Evolutionary conservation across 1,140 invertebrate species (phyloP), one percentile per base, ranked within the genome.

Genomic region (Tetraneura akinire): DNA sequence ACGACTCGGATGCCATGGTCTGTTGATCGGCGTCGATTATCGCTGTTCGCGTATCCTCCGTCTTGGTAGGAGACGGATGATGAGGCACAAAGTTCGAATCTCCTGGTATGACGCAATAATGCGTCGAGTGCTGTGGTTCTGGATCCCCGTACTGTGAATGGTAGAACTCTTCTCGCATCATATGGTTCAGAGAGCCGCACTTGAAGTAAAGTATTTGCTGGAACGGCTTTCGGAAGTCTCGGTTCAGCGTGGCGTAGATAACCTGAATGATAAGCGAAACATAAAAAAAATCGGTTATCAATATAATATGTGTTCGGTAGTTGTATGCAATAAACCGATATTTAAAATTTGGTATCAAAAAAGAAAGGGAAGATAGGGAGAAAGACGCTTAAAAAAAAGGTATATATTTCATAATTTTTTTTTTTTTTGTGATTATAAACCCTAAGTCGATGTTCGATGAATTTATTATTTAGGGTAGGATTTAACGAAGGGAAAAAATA

Each of bases 121-220:
- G 78, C 23, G 74, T 78, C 29, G 74, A 81, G 73, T 81, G 80
- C 55, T 81, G 82, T 16, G 80, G 82, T 11, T 82, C 83, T 9
- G 92, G 92, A 83, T 93, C 93, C 11, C 94, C 94, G 83, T 95
- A 96, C 84, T 96, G 94, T 83, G 93, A 94, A 83, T 96, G 92
- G 83, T 96, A 97, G 84, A 95, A 96, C 83, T 96, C 94, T 83
- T 96, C 93, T 6, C 95, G 87, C 93, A 96, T 95, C 89, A 95
- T 94, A 82, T 92, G 91, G 85, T 96, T 95, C 60, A 97, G 87
- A 74, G 94, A 94, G 53, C 92, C 91, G 85, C 94, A 96, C 26
- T 93, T 90, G 85, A 94, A 94, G 86, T 92, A 96, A 0, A 96
- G 88, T 60, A 97, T 96, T 84, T 95, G 93, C 84, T 94, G 91